These are phyloP conservation scores for Amaurobius ferox DNA, from an alignment of 2,888 invertebrate species.

Conservation along the genomic window DNA sequence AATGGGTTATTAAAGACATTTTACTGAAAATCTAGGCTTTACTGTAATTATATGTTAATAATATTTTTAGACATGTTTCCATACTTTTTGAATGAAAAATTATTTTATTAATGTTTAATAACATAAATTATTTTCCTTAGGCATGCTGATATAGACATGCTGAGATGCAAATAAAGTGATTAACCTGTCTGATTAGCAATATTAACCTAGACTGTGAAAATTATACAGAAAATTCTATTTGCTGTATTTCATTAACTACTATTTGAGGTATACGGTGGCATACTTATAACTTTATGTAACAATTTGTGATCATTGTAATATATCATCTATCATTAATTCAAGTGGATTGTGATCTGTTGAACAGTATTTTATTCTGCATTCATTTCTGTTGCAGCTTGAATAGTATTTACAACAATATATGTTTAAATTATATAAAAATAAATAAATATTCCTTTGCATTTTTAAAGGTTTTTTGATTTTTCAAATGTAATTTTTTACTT, in stretches of 20 bases:
- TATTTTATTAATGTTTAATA: no score
- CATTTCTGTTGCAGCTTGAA: not conserved
- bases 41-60: no score
- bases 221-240: slow-evolving; percentile 18
- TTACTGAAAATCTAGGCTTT: no score
- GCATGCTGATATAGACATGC: not conserved
- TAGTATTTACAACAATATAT: no score
- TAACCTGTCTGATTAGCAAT: slow-evolving; percentile 46
- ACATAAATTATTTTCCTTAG: not conserved
- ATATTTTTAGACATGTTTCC: no score
- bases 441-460: no score
- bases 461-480: no score
- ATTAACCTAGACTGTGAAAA: slow-evolving; percentile 53
- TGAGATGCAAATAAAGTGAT: not conserved
- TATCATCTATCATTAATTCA: slow-evolving; percentile 1
- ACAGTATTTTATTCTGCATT: not conserved
- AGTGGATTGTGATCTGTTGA: not conserved
- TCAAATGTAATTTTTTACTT: no score
- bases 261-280: slow-evolving; percentile 5
- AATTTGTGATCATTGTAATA: slow-evolving; percentile 15
- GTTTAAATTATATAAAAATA: no score
- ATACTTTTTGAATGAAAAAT: no score
- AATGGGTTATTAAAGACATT: no score
- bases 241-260: slow-evolving; percentile 17
- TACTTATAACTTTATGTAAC: slow-evolving; percentile 11